Conservation (phyloP, 2,797 vertebrate species). For the Nothura maculosa region DNA sequence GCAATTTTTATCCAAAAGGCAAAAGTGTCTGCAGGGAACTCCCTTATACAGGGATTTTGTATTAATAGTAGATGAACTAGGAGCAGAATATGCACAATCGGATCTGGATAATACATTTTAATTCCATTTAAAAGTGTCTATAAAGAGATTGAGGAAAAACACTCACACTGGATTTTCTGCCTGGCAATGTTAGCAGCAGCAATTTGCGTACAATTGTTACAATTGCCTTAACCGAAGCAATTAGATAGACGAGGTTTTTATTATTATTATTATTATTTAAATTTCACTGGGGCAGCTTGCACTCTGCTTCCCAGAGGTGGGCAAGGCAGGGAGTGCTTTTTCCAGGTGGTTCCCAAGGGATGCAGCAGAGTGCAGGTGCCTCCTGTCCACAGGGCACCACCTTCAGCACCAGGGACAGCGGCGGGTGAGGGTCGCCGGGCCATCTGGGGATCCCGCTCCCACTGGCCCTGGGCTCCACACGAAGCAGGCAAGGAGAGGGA, state of each 20-base stretch:
- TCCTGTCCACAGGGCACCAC: too few relatives aligned
- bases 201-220: conserved; percentile 28
- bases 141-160: conserved; percentile 63
- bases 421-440: background rate
- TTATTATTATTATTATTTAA: background rate
- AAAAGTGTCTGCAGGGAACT: conserved; percentile 33
- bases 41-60: conserved; percentile 42
- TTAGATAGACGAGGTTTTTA: background rate
- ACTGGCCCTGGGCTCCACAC: background rate
- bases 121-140: conserved; percentile 61
- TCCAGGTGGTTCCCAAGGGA: background rate
- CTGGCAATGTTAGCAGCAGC: conserved; percentile 34
- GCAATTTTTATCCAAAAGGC: conserved; percentile 53
- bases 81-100: conserved; percentile 55
- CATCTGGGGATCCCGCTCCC: background rate
- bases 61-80: conserved; percentile 47
- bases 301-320: background rate
- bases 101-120: conserved; percentile 65
- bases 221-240: conserved; percentile 52
- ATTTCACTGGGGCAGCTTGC: background rate
- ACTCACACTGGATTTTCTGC: conserved; percentile 32
- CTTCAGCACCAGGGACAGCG: conserved; percentile 49
- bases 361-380: too few relatives aligned
- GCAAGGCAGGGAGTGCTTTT: background rate
- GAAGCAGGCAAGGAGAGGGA: background rate